Evolutionary conservation across 2,797 vertebrate genomes (phyloP), one percentile per base, ranked within the genome.

Genomic region (Spinus pinus): DNA sequence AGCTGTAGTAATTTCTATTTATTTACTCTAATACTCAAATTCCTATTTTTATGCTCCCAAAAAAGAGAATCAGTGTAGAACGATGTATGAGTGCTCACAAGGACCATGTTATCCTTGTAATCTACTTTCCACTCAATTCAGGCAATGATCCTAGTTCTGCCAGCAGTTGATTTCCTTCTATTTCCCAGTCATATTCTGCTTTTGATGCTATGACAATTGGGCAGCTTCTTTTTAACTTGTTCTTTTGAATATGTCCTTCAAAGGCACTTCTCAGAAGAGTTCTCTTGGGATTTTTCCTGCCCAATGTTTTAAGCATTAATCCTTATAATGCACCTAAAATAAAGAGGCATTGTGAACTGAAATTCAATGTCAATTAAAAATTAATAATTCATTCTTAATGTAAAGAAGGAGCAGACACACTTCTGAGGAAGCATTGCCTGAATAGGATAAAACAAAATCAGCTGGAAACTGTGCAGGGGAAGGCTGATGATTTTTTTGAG

Each of bases 171-270:
- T 72, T 86, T 70, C 12, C 21, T 60, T 37, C 9, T 8, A 0
- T 69, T 94, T 92, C 17, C 12, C 12, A 58, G 12, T 44, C 28
- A 37, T 49, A 39, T 81, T 90, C 24, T 81, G 2, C 47, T 51
- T 1, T 47, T 80, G 25, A 17, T 93, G 17, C 23, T 85, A 3
- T 69, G 8, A 16, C 11, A 54, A 13, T 42, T 5, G 5, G 21
- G 14, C 44, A 70, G 11, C 47, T 93, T 70, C 30, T 82, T 93
- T 89, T 65, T 56, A 57, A 61, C 13, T 61, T 90, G 8, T 56
- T 81, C 24, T 72, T 88, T 72, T 46, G 27, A 25, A 23, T 27
- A 75, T 18, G 24, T 51, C 49, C 12, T 82, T 77, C 3, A 1
- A 89, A 86, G 13, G 7, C 11, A 30, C 22, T 72, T 75, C 12